Conservation (phyloP, 2,888 invertebrate species). For the Alsophila aescularia region DNA sequence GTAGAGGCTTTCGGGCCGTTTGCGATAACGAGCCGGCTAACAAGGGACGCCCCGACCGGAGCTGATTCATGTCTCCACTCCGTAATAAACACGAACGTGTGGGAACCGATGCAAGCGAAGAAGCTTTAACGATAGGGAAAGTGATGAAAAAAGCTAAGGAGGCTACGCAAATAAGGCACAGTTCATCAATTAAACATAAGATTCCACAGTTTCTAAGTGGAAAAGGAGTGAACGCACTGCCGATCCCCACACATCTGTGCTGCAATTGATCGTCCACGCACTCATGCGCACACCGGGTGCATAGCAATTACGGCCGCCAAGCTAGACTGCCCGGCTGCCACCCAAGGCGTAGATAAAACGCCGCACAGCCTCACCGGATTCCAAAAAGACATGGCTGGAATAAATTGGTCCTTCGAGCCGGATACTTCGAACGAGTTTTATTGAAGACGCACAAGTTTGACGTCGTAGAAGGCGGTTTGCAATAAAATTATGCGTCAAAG, state of each 20-base stretch:
- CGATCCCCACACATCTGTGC: conserved; percentile 21
- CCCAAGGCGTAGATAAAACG: conserved; percentile 50
- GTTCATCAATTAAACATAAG: conserved; percentile 38
- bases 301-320: conserved; percentile 48
- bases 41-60: conserved; percentile 48
- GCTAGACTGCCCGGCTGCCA: conserved; percentile 72
- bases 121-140: conserved; percentile 18
- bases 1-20: conserved; percentile 26
- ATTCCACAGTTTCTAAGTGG: conserved; percentile 33
- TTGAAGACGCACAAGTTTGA: conserved; percentile 1
- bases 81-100: conserved; percentile 22
- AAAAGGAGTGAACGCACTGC: conserved; percentile 42
- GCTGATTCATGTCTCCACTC: conserved; percentile 50
- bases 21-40: conserved; percentile 48
- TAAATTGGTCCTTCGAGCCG: conserved; percentile 30
- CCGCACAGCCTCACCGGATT: conserved; percentile 38
- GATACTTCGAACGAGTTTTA: conserved; percentile 19
- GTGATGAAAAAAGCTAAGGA: conserved; percentile 26
- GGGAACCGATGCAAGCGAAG: conserved; percentile 7
- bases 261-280: conserved; percentile 47
- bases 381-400: conserved; percentile 29
- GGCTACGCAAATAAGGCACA: conserved; percentile 20
- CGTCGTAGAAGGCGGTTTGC: not conserved
- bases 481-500: conserved; percentile 2
- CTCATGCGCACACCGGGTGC: conserved; percentile 45